These are phyloP conservation scores for Panzeria rudis DNA, from an alignment of 2,888 invertebrate genomes.

Conservation along the genomic window DNA sequence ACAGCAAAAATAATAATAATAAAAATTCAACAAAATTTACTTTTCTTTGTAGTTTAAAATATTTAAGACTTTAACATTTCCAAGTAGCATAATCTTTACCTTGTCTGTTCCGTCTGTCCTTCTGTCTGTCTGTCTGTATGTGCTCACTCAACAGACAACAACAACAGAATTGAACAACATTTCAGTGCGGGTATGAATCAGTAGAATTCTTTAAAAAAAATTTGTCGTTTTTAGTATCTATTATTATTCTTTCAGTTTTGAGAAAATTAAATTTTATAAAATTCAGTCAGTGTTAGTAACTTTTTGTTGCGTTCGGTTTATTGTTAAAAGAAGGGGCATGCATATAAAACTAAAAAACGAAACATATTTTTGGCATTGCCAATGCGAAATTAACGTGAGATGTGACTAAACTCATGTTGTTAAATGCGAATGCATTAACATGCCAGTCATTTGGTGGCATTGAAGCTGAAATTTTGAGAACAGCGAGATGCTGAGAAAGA, in stretches of 20 bases:
- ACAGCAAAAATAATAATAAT: slow-evolving; percentile 50
- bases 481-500: background rate
- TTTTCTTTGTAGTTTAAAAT: slow-evolving; percentile 64
- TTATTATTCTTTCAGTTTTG: slow-evolving; percentile 33
- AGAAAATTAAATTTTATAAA: slow-evolving; percentile 55
- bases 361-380: slow-evolving; percentile 43
- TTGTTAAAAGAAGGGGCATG: slow-evolving; percentile 7
- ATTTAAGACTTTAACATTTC: slow-evolving; percentile 71
- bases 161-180: slow-evolving; percentile 30
- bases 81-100: slow-evolving; percentile 66
- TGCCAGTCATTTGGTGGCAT: slow-evolving; percentile 52
- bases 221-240: slow-evolving; percentile 7
- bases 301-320: slow-evolving; percentile 40
- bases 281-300: slow-evolving; percentile 29
- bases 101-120: slow-evolving; percentile 50
- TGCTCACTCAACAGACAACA: slow-evolving; percentile 50
- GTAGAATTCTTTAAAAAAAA: slow-evolving; percentile 61
- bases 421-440: slow-evolving; percentile 45
- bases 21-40: slow-evolving; percentile 58
- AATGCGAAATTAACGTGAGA: slow-evolving; percentile 45
- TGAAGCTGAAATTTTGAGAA: slow-evolving; percentile 25
- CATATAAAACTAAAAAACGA: slow-evolving; percentile 13
- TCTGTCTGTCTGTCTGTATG: slow-evolving; percentile 10
- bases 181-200: slow-evolving; percentile 59
- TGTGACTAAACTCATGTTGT: slow-evolving; percentile 50